Evolutionary conservation across 2,113 vertebrate species (phyloP).

Genomic region (Thalassoma bifasciatum): DNA sequence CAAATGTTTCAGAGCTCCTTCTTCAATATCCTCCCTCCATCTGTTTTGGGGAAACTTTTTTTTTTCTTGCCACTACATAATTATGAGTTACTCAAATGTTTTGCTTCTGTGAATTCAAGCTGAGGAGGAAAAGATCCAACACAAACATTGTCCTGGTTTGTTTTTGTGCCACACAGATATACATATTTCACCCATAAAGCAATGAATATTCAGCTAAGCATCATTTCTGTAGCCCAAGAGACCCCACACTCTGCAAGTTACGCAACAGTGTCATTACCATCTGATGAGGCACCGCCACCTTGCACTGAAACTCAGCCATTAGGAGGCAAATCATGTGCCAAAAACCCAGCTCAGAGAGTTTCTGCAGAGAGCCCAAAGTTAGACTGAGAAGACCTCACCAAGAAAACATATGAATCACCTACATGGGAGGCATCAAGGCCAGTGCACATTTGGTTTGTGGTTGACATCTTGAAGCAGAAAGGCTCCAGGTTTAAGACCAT

Average conservation of each 20-base stretch:
- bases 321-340: constrained; percentile 29
- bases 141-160: constrained; percentile 70
- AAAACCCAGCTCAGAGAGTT: constrained; percentile 33
- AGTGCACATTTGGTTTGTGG: constrained; percentile 34
- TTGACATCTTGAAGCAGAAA: constrained; percentile 27
- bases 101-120: constrained; percentile 68
- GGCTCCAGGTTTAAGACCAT: constrained; percentile 36
- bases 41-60: constrained; percentile 70
- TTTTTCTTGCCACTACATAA: constrained; percentile 69
- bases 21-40: constrained; percentile 63
- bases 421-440: constrained; percentile 36
- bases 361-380: constrained; percentile 35
- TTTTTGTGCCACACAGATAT: constrained; percentile 60
- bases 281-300: constrained; percentile 38
- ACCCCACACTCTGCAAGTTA: constrained; percentile 26
- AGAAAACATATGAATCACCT: constrained; percentile 52
- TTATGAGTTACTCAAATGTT: constrained; percentile 76
- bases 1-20: constrained; percentile 49
- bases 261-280: constrained; percentile 19
- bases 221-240: constrained; percentile 13
- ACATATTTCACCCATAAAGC: constrained; percentile 45
- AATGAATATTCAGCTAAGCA: constrained; percentile 49
- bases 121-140: constrained; percentile 45
- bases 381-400: constrained; percentile 46
- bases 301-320: constrained; percentile 30